Evolutionary conservation across 2,797 vertebrate species (phyloP).

Genomic region (Naso thynnoides): DNA sequence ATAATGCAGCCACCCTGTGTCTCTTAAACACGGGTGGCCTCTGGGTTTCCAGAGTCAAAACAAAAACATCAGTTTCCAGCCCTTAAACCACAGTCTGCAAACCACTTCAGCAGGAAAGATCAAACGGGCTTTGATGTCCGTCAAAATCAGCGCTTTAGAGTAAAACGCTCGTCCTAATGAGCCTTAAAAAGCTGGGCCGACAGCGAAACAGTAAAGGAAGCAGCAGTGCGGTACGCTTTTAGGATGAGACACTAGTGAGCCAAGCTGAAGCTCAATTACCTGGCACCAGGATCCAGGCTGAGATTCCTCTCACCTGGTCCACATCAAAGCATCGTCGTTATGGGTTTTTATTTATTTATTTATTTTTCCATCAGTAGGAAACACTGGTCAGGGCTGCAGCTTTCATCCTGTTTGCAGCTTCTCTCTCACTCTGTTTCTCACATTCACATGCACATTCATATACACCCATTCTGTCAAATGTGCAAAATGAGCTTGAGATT

Average conservation of each 20-base stretch:
- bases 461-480: conserved; percentile 19
- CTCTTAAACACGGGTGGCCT: conserved; percentile 35
- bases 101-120: conserved; percentile 47
- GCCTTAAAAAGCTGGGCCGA: conserved; percentile 45
- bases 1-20: neutral
- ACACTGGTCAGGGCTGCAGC: conserved; percentile 24
- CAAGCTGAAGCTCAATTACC: conserved; percentile 56
- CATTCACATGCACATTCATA: conserved; percentile 30
- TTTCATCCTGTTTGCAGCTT: conserved; percentile 44
- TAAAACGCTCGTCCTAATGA: conserved; percentile 58
- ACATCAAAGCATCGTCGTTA: conserved; percentile 68
- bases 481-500: conserved; percentile 41
- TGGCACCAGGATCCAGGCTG: conserved; percentile 39
- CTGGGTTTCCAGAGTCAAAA: conserved; percentile 40
- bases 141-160: conserved; percentile 50
- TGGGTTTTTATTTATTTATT: too few species aligned
- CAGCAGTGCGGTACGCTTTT: conserved; percentile 37
- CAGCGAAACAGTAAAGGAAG: conserved; percentile 39
- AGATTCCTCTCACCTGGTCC: conserved; percentile 59
- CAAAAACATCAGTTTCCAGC: conserved; percentile 42
- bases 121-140: conserved; percentile 66
- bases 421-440: neutral
- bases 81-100: conserved; percentile 29
- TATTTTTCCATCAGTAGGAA: conserved; percentile 29
- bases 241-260: conserved; percentile 38